These are phyloP conservation scores for Oncorhynchus tshawytscha DNA, from an alignment of 2,113 vertebrate species.

Conservation along the genomic window DNA sequence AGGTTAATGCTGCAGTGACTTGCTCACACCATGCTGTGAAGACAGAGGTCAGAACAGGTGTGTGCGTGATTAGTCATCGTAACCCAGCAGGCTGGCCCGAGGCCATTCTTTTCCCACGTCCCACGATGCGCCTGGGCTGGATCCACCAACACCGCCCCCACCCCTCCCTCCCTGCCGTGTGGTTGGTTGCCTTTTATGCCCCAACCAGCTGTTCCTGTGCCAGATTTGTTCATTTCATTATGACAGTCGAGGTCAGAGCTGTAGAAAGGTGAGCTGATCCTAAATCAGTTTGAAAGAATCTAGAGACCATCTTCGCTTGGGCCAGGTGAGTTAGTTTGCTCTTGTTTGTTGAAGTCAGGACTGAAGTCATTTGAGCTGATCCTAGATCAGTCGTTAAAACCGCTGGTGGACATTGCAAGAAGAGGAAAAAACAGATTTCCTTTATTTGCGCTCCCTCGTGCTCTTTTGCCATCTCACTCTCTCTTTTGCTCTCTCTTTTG, in stretches of 20 bases:
- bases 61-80: conserved; percentile 30
- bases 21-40: conserved; percentile 9
- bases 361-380: too few relatives aligned
- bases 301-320: neutral
- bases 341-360: too few relatives aligned
- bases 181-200: neutral
- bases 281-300: neutral
- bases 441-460: neutral
- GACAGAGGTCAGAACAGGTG: conserved; percentile 36
- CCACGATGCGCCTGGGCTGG: conserved; percentile 4
- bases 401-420: too few relatives aligned
- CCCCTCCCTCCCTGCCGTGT: too few relatives aligned
- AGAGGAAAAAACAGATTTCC: too few relatives aligned
- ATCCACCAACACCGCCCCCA: neutral
- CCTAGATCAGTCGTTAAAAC: too few relatives aligned
- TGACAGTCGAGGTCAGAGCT: neutral
- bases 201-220: neutral
- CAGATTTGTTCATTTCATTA: neutral
- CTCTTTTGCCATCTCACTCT: too few relatives aligned
- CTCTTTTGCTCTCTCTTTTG: too few relatives aligned
- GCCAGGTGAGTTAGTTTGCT: neutral
- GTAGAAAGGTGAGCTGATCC: neutral
- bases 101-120: conserved; percentile 33
- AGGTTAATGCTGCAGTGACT: conserved; percentile 33
- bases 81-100: conserved; percentile 30